phyloP scores from a whole-genome alignment of 2,113 vertebrate species.

The rat (Rattus norvegicus) region GRCr8 NC_086030.1:36139501-36140000 shows the following conservation, averaged over 20 bases:
- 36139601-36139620: neutral
- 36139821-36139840: neutral
- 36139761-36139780: no score
- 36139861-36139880: accelerated
- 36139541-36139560: neutral
- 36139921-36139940: neutral
- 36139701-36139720: no score
- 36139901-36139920: neutral
- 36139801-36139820: neutral
- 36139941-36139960: neutral
- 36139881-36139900: neutral
- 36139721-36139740: no score
- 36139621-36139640: no score
- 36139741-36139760: no score
- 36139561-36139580: neutral
- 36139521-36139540: neutral
- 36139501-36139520: neutral
- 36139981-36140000: neutral
- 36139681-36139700: neutral
- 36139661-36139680: neutral
- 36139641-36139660: accelerated
- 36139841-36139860: neutral
- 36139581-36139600: neutral
- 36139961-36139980: neutral
- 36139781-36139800: no score